Percentiles rank a stretch among this genome's conserved stretches.
Conservation (phyloP, 2,888 invertebrate genomes). For the Caenorhabditis macrosperma region DNA sequence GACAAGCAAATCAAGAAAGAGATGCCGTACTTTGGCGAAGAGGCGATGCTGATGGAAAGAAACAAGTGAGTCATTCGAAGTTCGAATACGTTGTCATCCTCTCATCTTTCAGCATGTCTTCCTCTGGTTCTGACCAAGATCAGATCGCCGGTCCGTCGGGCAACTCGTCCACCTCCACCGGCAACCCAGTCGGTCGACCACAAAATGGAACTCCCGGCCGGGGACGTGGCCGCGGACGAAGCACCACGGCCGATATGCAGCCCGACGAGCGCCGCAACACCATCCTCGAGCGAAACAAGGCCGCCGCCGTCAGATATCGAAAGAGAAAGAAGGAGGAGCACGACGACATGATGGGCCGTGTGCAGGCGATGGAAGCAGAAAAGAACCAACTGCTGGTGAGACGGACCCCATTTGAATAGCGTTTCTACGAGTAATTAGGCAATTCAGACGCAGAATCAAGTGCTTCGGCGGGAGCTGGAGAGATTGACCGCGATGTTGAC, state of each 20-base stretch:
- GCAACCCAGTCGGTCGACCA: constrained; percentile 56
- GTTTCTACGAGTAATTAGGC: constrained; percentile 37
- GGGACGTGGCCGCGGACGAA: constrained; percentile 69
- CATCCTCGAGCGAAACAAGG: constrained; percentile 77
- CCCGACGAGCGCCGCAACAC: constrained; percentile 73
- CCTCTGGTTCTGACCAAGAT: constrained; percentile 55
- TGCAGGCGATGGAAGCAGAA: constrained; percentile 76
- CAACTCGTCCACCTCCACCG: constrained; percentile 33
- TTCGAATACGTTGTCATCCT: neutral
- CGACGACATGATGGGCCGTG: constrained; percentile 77
- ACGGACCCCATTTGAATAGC: neutral
- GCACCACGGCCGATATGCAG: constrained; percentile 76
- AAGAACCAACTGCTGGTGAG: constrained; percentile 62
- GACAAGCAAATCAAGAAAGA: constrained; percentile 58
- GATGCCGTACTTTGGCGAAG: constrained; percentile 38
- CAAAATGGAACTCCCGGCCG: constrained; percentile 62
- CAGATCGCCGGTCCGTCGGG: constrained; percentile 23
- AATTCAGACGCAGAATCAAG: constrained; percentile 78
- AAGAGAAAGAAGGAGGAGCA: constrained; percentile 80
- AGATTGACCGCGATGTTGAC: constrained; percentile 73
- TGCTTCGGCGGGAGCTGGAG: constrained; percentile 77
- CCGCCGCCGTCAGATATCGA: constrained; percentile 79
- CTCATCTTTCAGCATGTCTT: constrained; percentile 42
- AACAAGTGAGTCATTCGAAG: constrained; percentile 18
- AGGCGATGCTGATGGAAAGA: constrained; percentile 56